Percentiles rank a stretch among this genome's conserved stretches.
phyloP scores from a whole-genome alignment of 64 coral and sea anemone species.

The Dendronephthya gigantea region DNA sequence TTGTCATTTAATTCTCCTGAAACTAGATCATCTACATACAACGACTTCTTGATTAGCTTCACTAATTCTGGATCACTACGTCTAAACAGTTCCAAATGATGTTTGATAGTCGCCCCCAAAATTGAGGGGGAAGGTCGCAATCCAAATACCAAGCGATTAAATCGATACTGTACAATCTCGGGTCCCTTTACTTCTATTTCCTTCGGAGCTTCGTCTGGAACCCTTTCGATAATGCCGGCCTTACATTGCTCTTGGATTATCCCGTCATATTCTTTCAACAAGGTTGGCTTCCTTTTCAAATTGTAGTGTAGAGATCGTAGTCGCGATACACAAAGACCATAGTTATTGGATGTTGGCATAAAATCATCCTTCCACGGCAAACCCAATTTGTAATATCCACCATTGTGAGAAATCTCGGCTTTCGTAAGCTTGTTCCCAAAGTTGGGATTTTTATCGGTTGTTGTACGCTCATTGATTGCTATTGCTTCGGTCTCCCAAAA shows the following conservation, averaged over 20 bases:
- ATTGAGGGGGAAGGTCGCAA: slow-evolving; percentile 34
- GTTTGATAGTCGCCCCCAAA: slow-evolving; percentile 22
- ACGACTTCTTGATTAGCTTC: slow-evolving; percentile 20
- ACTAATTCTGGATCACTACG: slow-evolving; percentile 33
- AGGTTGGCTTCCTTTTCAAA: neutral
- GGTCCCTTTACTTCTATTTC: neutral
- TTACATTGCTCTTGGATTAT: neutral
- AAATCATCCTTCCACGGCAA: neutral
- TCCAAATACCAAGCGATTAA: slow-evolving; percentile 10
- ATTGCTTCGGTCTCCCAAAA: neutral
- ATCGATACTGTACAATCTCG: neutral
- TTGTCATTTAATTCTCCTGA: slow-evolving; percentile 11
- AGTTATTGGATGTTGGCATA: neutral
- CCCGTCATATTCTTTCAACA: neutral
- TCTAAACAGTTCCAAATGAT: slow-evolving; percentile 28
- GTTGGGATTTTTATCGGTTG: neutral
- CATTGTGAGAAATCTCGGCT: neutral
- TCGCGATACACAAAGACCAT: neutral
- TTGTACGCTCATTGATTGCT: neutral
- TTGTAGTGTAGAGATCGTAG: neutral
- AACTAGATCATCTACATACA: slow-evolving; percentile 50
- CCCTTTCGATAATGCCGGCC: neutral
- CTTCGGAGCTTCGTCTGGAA: slow-evolving; percentile 8
- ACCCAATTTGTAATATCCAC: neutral
- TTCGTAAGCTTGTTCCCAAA: neutral